Base-by-base conservation (phyloP, 2,888 invertebrate species). In the Zelleria hepariella region DNA sequence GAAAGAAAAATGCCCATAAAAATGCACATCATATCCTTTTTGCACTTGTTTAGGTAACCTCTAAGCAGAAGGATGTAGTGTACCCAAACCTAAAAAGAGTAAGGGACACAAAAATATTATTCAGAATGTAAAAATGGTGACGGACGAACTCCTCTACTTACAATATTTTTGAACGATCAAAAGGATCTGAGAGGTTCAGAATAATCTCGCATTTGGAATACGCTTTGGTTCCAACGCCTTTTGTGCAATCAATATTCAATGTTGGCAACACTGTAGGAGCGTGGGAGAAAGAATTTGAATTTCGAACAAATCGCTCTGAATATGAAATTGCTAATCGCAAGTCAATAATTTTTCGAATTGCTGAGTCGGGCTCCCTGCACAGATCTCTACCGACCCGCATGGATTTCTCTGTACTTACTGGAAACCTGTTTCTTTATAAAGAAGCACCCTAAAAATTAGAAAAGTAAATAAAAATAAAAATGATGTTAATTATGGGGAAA, bases 201-300 rank as follows among this genome's bases (percentile, higher is more conserved):
- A 89, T 87, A 85, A 86, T 86, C 87, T 86, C 81, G 82, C 86
- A 89, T 89, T 79, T 86, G 87, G 76, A 89, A 89, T 89, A 89
- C 89, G 89, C 88, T 89, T 81, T 79, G 80, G 77, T 80, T 76
- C 73, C 74, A 81, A 78, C 82, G 82, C 86, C 88, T 89, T 89
- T 89, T 89, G 89, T 85, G 78, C 88, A 89, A 89, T 89, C 89
- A 89, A 89, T 89, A 89, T 86, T 87, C 87, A 81, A 85, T 85
- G 86, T 83, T 84, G 83, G 77, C 80, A 76, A 71, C 75, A 75
- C 78, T 75, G 69, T 74, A 68, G 21, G 24, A 42, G 32, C 32
- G 32, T 42, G 32, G 32, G 32, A 42, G 32, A 42, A 74, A 74
- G 75, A 82, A 81, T 85, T 57, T 27, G 23, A 57, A 23, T 23